These are phyloP conservation scores for Catotricha subobsoleta DNA, from an alignment of 2,888 invertebrate species.

Conservation along the genomic window DNA sequence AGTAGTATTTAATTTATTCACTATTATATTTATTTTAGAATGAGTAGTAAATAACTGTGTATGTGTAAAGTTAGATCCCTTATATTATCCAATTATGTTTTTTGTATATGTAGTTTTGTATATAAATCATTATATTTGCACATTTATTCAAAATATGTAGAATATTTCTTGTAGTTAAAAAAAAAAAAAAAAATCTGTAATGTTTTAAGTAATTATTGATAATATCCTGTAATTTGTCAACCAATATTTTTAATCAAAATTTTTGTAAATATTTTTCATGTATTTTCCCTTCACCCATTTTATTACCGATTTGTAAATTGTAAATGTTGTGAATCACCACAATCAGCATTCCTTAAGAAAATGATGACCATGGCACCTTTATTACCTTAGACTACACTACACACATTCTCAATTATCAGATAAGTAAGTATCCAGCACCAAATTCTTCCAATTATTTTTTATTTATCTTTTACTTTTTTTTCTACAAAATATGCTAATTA, in stretches of 20 bases:
- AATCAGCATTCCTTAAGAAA: conserved; percentile 12
- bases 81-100: no score
- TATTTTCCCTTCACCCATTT: not conserved
- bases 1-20: no score
- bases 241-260: not conserved
- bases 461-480: not conserved
- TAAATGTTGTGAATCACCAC: not conserved
- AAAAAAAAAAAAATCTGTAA: no score
- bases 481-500: not conserved
- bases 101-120: no score
- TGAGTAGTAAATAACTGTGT: no score
- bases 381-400: conserved; percentile 4
- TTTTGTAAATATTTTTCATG: not conserved
- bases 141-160: no score
- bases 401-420: not conserved
- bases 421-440: not conserved
- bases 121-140: no score
- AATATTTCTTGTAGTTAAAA: no score
- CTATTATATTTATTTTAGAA: no score
- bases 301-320: conserved; percentile 4
- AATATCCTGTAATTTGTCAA: not conserved
- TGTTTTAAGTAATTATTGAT: not conserved
- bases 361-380: conserved; percentile 12
- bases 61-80: no score
- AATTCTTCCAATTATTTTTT: not conserved